Conservation (phyloP, 2,888 invertebrate species). For the Rotaria magnacalcarata region DNA sequence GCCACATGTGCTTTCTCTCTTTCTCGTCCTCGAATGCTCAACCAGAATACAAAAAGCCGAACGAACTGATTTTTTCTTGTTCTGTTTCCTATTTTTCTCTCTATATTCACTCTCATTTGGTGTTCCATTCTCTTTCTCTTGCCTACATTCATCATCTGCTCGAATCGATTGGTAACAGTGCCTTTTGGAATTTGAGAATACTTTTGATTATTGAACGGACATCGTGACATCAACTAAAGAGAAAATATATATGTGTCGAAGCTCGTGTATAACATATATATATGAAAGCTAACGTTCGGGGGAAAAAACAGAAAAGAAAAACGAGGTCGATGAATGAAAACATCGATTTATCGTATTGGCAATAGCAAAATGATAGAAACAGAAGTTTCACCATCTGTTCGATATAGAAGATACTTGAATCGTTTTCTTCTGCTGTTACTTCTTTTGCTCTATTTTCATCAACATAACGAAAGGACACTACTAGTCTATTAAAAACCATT, state of each 20-base stretch:
- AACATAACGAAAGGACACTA: not conserved
- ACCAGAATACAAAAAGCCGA: not conserved
- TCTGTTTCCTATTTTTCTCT: constrained; percentile 1
- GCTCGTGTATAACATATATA: not conserved
- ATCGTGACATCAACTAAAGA: not conserved
- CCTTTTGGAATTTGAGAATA: not conserved
- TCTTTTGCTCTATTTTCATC: not conserved
- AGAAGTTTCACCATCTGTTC: constrained; percentile 10
- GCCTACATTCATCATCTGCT: not conserved
- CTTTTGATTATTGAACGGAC: constrained; percentile 15
- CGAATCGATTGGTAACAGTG: not conserved
- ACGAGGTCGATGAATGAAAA: not conserved
- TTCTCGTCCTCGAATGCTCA: constrained; percentile 11
- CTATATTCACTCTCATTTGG: not conserved
- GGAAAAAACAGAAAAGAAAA: not conserved
- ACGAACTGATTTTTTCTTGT: constrained; percentile 25
- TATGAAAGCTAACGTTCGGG: not conserved
- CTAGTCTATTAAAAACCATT: not conserved
- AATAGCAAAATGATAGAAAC: not conserved
- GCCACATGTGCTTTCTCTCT: not conserved
- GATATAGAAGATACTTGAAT: not conserved
- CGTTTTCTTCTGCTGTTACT: not conserved
- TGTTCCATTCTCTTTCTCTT: not conserved
- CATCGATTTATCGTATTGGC: not conserved
- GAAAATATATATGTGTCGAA: not conserved